Base-by-base conservation (phyloP, 2,113 vertebrate genomes). In the Hydrolagus affinis region DNA sequence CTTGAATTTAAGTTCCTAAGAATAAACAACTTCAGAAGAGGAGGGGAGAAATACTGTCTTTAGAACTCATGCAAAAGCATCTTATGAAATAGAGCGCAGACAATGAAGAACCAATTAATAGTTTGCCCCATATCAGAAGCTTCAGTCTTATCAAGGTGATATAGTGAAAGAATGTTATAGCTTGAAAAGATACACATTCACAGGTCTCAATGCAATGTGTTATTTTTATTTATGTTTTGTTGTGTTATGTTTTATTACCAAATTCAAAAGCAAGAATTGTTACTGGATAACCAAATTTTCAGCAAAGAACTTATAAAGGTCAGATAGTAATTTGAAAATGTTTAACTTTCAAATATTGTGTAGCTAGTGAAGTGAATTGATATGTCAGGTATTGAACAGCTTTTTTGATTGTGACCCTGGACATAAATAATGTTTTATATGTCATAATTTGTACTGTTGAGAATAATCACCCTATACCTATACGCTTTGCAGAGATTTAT, bases 371-470 rank as follows among this genome's bases (percentile, higher is more conserved):
- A 44, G 44, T 44, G 44, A 44, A 44, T 44, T 44, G 78, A 83
- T 32, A 66, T 32, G 62, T 83, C 78, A 83, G 78, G 17, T 83
- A 68, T 32, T 83, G 78, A 83, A 21, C 78, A 66, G 78, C 59
- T 68, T 83, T 83, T 83, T 83, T 83, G 78, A 83, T 66, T 83
- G 78, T 83, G 78, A 25, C 78, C 78, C 78, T 83, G 66, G 78
- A 83, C 94, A 94, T 94, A 94, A 87, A 96, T 96, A 98, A 98
- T 98, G 98, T 99, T 98, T 99, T 83, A 66, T 98, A 98, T 96
- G 87, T 97, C 98, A 97, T 96, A 96, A 94, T 98, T 99, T 99
- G 95, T 98, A 99, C 96, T 89, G 96, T 98, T 95, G 94, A 94
- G 94, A 94, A 92, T 94, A 93, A 95, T 91, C 94, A 94, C 94